A percentile compares a stretch with the other conserved stretches of the same genome.
These are phyloP conservation scores for Chymomyza amoena DNA, from an alignment of 2,888 invertebrate genomes.

Conservation along the genomic window DNA sequence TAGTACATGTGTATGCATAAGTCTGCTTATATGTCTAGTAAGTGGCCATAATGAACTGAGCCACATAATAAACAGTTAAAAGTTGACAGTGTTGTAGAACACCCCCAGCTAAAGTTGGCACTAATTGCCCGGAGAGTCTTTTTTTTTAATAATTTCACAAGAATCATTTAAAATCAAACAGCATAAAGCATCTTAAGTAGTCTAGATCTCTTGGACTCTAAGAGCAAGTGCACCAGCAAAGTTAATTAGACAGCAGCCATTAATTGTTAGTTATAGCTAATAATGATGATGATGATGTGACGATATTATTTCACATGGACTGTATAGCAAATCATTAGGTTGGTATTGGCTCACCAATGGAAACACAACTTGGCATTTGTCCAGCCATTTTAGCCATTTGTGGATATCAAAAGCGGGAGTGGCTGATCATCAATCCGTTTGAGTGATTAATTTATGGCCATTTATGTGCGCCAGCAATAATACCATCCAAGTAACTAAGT, in stretches of 20 bases:
- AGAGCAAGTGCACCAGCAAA: neutral
- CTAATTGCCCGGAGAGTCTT: neutral
- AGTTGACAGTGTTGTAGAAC: neutral
- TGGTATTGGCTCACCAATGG: slow-evolving; percentile 59
- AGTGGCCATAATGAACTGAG: neutral
- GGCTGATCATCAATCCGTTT: slow-evolving; percentile 43
- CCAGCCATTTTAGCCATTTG: slow-evolving; percentile 49
- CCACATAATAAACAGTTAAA: slow-evolving; percentile 5
- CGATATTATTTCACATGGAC: neutral
- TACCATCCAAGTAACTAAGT: neutral
- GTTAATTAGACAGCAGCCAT: slow-evolving; percentile 12
- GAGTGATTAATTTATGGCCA: slow-evolving; percentile 73
- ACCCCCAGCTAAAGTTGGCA: slow-evolving; percentile 3
- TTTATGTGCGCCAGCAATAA: slow-evolving; percentile 54
- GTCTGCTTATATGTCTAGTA: neutral
- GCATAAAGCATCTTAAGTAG: neutral
- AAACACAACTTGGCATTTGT: slow-evolving; percentile 55
- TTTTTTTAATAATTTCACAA: neutral
- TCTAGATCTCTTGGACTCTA: neutral
- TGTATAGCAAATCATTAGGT: neutral
- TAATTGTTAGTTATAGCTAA: neutral
- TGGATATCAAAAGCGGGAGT: slow-evolving; percentile 50
- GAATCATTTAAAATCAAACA: neutral
- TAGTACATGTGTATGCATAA: too few species aligned
- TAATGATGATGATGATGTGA: neutral